Evolutionary conservation across 2,113 vertebrate species (phyloP).

Genomic region (Halcyon malimbica): DNA sequence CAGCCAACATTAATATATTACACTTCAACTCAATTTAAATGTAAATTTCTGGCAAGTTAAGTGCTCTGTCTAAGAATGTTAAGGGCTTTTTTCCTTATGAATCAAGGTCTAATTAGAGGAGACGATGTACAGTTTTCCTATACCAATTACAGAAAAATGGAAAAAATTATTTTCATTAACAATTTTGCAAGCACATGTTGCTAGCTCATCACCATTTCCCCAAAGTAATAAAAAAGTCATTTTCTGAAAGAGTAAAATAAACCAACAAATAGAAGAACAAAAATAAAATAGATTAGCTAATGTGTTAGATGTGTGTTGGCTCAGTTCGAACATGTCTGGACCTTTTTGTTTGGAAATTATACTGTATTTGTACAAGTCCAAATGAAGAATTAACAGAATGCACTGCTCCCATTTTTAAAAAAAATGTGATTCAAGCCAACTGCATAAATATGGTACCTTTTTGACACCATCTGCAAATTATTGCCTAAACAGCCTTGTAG

Average conservation of each 20-base stretch:
- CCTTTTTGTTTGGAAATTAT: conserved; percentile 65
- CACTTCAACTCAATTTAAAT: conserved; percentile 84
- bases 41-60: conserved; percentile 81
- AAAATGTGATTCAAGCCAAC: conserved; percentile 53
- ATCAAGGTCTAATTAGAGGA: conserved; percentile 76
- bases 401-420: conserved; percentile 34
- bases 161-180: conserved; percentile 71
- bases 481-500: conserved; percentile 39
- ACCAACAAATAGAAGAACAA: conserved; percentile 67
- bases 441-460: conserved; percentile 62
- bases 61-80: conserved; percentile 74
- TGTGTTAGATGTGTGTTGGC: conserved; percentile 60
- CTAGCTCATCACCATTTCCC: conserved; percentile 30
- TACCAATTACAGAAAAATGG: conserved; percentile 75
- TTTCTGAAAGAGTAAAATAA: conserved; percentile 70
- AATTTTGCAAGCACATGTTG: conserved; percentile 61
- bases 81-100: conserved; percentile 77
- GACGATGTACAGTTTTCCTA: conserved; percentile 66
- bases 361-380: conserved; percentile 65
- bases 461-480: conserved; percentile 61
- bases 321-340: conserved; percentile 60
- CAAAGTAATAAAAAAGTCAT: conserved; percentile 51
- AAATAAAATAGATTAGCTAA: conserved; percentile 68
- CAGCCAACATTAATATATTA: conserved; percentile 70
- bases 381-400: conserved; percentile 68